These are phyloP conservation scores for Babyrousa celebensis DNA, from an alignment of 2,797 vertebrate genomes.

Conservation along the genomic window DNA sequence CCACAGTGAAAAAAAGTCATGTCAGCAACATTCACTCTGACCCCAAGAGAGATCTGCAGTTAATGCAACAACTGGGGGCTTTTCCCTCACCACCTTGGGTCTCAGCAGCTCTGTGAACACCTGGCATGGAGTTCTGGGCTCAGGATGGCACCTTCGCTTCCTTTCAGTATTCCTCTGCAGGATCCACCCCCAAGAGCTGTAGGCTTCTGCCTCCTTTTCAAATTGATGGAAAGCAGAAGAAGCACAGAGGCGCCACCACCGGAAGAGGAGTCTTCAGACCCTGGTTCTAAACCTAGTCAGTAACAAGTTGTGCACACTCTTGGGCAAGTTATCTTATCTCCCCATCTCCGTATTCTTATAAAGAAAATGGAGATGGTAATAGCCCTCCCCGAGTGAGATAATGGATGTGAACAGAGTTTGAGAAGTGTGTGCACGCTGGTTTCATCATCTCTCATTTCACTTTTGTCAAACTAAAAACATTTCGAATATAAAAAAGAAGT, in stretches of 20 bases:
- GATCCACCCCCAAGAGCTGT: not conserved
- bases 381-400: not conserved
- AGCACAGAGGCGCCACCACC: not conserved
- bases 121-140: not conserved
- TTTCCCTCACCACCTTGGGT: not conserved
- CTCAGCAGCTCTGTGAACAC: not conserved
- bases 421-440: not conserved
- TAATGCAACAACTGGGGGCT: not conserved
- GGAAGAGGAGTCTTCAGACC: not conserved
- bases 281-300: not conserved
- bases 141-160: not conserved
- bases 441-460: conserved; percentile 24
- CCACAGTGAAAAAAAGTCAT: not conserved
- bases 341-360: not conserved
- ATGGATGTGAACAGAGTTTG: not conserved
- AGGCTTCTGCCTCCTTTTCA: not conserved
- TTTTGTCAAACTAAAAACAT: conserved; percentile 49
- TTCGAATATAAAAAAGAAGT: conserved; percentile 15
- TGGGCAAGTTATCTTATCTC: not conserved
- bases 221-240: not conserved
- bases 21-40: not conserved
- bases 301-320: rapidly evolving
- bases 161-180: not conserved
- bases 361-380: conserved; percentile 14
- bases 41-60: not conserved